Conservation (phyloP, 2,797 vertebrate genomes). For the Hydrocynus forskahlii region DNA sequence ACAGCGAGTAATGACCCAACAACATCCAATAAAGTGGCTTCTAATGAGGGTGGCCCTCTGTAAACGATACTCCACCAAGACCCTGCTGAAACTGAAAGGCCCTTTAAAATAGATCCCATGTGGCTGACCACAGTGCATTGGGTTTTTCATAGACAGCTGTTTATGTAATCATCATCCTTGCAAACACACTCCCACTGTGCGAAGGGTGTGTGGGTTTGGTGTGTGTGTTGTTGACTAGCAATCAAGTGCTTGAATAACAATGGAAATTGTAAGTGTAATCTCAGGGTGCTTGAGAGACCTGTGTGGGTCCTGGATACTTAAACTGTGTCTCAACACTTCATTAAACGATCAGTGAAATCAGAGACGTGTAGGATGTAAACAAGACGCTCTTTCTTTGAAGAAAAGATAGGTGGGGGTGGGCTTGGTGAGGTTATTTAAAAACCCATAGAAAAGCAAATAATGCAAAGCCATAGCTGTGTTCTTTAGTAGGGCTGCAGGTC, state of each 20-base stretch:
- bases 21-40: slow-evolving; percentile 72
- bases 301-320: slow-evolving; percentile 2
- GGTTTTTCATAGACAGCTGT: slow-evolving; percentile 23
- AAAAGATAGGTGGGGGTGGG: neutral
- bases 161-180: slow-evolving; percentile 21
- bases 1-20: slow-evolving; percentile 75
- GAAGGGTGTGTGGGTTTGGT: neutral
- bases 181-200: slow-evolving; percentile 17
- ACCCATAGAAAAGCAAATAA: neutral
- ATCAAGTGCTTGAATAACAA: slow-evolving; percentile 23
- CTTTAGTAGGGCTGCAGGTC: too few relatives aligned
- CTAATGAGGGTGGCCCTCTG: slow-evolving; percentile 68
- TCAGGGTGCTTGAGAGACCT: neutral
- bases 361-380: slow-evolving; percentile 20
- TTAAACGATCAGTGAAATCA: slow-evolving; percentile 15
- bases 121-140: slow-evolving; percentile 40
- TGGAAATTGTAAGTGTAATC: neutral
- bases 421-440: neutral
- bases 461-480: neutral
- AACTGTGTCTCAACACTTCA: neutral
- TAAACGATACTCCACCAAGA: slow-evolving; percentile 52
- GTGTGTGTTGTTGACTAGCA: slow-evolving; percentile 3
- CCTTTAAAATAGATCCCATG: slow-evolving; percentile 47
- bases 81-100: slow-evolving; percentile 47
- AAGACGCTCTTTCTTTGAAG: neutral